Evolutionary conservation across 2,888 invertebrate species (phyloP).

Genomic region (Nemotelus nigrinus): DNA sequence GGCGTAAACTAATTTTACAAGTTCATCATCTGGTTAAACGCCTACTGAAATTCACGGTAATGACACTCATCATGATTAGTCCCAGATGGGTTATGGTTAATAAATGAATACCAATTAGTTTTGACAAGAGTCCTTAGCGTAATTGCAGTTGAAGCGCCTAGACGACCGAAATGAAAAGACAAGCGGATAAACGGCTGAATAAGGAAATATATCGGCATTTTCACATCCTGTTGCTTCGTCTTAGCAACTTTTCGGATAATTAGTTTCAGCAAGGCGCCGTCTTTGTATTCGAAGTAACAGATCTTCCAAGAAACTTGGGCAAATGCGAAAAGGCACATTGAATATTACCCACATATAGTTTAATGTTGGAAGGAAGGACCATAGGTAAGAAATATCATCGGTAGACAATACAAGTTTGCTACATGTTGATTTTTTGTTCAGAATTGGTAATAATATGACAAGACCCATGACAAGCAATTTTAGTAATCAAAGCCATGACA

Average conservation of each 20-base stretch:
- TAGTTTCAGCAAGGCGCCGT: background rate
- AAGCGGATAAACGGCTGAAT: background rate
- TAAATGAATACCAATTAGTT: conserved; percentile 42
- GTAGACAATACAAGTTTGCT: too few species aligned
- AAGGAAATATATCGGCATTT: background rate
- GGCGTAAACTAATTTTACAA: background rate
- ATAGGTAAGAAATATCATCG: too few species aligned
- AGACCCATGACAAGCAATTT: too few species aligned
- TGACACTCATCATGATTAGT: conserved; percentile 16
- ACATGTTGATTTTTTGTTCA: too few species aligned
- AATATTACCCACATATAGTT: too few species aligned
- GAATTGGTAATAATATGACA: too few species aligned
- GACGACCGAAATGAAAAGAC: background rate
- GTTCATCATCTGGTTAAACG: conserved; percentile 23
- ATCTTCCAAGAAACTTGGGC: background rate
- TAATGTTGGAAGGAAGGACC: too few species aligned
- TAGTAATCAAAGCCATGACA: too few species aligned
- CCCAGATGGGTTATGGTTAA: conserved; percentile 39
- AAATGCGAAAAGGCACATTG: too few species aligned
- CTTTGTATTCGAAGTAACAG: too few species aligned
- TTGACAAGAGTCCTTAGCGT: conserved; percentile 15
- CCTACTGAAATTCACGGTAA: conserved; percentile 12
- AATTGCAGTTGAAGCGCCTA: background rate
- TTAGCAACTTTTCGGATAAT: conserved; percentile 21
- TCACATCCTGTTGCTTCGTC: background rate